Evolutionary conservation across 2,797 vertebrate genomes (phyloP).

Genomic region (Alca torda): DNA sequence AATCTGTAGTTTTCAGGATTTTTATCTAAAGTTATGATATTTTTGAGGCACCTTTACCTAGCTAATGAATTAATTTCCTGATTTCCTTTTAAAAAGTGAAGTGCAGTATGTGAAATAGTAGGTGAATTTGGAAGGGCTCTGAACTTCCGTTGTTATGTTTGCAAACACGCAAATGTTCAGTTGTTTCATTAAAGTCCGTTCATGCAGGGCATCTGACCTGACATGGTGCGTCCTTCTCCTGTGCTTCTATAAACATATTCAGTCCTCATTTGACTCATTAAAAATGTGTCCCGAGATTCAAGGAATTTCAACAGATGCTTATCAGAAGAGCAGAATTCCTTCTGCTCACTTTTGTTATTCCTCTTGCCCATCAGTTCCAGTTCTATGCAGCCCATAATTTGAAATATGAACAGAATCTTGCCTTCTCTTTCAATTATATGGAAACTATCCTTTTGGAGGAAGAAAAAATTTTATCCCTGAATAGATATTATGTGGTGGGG

Average conservation of each 20-base stretch:
- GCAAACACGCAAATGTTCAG: neutral
- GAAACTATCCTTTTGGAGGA: neutral
- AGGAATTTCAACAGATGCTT: neutral
- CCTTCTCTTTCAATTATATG: neutral
- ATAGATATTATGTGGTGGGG: neutral
- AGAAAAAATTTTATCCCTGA: neutral
- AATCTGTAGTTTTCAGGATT: neutral
- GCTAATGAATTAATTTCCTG: neutral
- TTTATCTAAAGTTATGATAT: neutral
- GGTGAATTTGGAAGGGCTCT: neutral
- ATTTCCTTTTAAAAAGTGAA: neutral
- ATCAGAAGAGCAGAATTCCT: neutral
- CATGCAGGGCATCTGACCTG: neutral
- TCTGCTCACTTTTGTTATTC: neutral
- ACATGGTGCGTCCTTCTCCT: neutral
- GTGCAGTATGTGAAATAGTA: neutral
- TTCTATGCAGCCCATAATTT: neutral
- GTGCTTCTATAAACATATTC: neutral
- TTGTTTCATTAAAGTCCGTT: neutral
- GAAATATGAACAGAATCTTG: constrained; percentile 3
- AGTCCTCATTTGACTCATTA: neutral
- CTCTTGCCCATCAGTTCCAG: neutral
- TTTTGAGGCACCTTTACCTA: neutral
- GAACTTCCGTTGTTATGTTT: neutral
- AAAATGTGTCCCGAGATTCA: neutral